phyloP scores from a whole-genome alignment of 2,797 vertebrate species.

The Aulostomus chinensis region DNA sequence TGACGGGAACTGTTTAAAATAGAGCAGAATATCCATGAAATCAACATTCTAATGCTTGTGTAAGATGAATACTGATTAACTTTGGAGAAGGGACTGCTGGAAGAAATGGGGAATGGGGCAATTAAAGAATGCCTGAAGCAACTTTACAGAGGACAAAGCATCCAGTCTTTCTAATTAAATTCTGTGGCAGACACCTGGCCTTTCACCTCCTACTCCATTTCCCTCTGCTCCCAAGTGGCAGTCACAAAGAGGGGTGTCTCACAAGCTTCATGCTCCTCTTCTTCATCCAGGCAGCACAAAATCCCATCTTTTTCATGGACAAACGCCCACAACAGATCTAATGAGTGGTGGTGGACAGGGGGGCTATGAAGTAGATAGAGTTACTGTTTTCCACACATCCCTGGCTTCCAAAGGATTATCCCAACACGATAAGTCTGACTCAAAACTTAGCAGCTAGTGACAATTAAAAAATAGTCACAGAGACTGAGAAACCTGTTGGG shows the following conservation, averaged over 20 bases:
- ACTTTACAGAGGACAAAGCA: conserved; percentile 83
- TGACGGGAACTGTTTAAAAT: conserved; percentile 41
- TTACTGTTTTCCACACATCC: conserved; percentile 51
- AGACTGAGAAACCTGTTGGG: no score
- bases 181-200: conserved; percentile 82
- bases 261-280: conserved; percentile 58
- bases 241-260: conserved; percentile 61
- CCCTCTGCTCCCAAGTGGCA: conserved; percentile 67
- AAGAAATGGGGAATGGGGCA: conserved; percentile 75
- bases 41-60: conserved; percentile 65
- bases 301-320: conserved; percentile 55
- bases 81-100: conserved; percentile 53
- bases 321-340: conserved; percentile 64
- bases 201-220: conserved; percentile 79
- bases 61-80: conserved; percentile 80
- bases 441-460: conserved; percentile 33
- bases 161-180: conserved; percentile 84
- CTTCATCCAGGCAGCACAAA: conserved; percentile 50
- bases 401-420: conserved; percentile 41
- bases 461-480: conserved; percentile 36
- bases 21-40: conserved; percentile 57
- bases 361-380: conserved; percentile 46
- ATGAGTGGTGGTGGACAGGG: conserved; percentile 48
- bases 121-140: conserved; percentile 86
- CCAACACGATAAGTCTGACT: conserved; percentile 21